Percentiles rank a stretch among this genome's conserved stretches.
Conservation (phyloP, 1,140 invertebrate genomes). For the Drosophila pseudoobscura region DNA sequence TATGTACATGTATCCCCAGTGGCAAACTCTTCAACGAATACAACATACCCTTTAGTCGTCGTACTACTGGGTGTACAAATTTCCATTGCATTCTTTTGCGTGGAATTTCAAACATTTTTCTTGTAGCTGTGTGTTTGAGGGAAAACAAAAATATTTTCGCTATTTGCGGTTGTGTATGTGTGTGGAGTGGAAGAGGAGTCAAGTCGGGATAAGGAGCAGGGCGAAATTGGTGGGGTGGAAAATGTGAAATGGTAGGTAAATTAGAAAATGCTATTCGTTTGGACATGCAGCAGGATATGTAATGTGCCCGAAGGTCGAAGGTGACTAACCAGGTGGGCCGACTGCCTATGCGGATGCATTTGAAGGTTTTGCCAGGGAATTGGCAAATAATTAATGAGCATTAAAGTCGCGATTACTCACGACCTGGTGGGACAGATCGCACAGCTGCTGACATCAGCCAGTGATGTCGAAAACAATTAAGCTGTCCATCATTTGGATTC, state of each 20-base stretch:
- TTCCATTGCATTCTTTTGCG: conserved; percentile 57
- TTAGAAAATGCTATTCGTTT: no score
- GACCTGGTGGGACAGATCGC: not conserved
- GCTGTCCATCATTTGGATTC: conserved; percentile 12
- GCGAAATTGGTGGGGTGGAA: no score
- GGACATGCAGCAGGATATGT: no score
- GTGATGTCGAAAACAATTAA: conserved; percentile 16
- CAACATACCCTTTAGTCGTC: not conserved
- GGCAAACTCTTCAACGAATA: not conserved
- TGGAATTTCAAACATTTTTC: conserved; percentile 64
- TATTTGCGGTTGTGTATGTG: conserved; percentile 38
- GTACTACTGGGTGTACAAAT: not conserved
- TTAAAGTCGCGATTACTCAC: not conserved
- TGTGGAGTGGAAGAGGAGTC: not conserved
- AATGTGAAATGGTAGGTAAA: no score
- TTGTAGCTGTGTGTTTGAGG: conserved; percentile 31
- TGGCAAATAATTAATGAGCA: no score
- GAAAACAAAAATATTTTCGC: conserved; percentile 61
- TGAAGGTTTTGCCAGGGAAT: no score
- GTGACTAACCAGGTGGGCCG: no score
- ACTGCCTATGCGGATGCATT: no score
- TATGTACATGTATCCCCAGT: no score
- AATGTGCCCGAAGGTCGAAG: no score
- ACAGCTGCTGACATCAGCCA: conserved; percentile 10
- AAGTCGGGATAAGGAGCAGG: no score